These are phyloP conservation scores for Nomada fucata DNA, from an alignment of 2,888 invertebrate genomes.

Conservation along the genomic window DNA sequence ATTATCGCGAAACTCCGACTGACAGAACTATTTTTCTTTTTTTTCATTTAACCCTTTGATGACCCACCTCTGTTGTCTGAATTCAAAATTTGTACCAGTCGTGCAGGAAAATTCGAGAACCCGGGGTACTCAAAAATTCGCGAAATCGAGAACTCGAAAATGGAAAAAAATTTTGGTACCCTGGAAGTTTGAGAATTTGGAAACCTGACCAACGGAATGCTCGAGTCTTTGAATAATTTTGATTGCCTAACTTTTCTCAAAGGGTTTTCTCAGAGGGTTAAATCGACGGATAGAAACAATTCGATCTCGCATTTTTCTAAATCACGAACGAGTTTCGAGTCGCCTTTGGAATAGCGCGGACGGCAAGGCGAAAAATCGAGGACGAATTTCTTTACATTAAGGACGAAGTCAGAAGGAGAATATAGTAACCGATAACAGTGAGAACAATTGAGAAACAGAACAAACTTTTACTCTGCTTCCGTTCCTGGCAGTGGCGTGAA, in stretches of 20 bases:
- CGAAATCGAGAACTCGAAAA: no score
- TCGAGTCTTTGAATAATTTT: not conserved
- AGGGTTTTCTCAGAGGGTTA: not conserved
- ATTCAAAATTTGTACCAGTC: not conserved
- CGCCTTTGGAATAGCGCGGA: conserved; percentile 70
- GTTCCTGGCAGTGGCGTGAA: conserved; percentile 68
- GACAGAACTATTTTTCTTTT: no score
- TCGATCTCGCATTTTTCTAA: not conserved
- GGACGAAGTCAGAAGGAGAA: conserved; percentile 58
- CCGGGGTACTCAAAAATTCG: no score
- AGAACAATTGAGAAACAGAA: conserved; percentile 58
- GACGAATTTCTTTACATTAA: conserved; percentile 64
- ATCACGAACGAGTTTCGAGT: conserved; percentile 42
- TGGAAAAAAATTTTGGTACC: not conserved
- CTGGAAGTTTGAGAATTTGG: no score
- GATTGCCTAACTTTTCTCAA: no score
- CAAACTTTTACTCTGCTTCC: conserved; percentile 43
- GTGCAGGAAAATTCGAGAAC: not conserved
- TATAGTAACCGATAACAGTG: conserved; percentile 47
- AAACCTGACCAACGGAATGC: no score
- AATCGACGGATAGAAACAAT: not conserved
- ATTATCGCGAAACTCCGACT: no score
- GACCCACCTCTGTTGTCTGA: no score
- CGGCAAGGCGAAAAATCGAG: conserved; percentile 72
- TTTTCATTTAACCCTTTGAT: no score